Base-by-base conservation (phyloP, 2,797 vertebrate species). In the Gambusia yucatana region DNA sequence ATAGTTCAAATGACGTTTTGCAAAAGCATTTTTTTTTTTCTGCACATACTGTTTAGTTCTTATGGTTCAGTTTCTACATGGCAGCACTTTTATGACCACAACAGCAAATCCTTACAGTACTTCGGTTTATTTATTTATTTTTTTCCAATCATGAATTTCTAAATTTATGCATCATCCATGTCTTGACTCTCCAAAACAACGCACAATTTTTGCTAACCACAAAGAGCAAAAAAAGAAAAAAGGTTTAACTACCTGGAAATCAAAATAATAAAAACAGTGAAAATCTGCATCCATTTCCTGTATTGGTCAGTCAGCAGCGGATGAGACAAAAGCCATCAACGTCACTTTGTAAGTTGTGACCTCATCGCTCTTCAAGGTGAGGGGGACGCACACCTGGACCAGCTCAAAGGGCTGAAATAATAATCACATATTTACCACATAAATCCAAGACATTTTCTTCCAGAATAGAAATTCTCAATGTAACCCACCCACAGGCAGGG, bases 291-390 rank as follows among this genome's bases (percentile, higher is more conserved):
- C 85, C 79, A 82, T 80, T 71, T 65, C 4, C 33, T 30, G 77
- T 39, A 73, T 76, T 77, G 72, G 78, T 90, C 84, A 89, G 39
- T 88, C 82, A 48, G 78, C 74, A 22, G 80, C 20, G 28, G 48
- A 41, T 33, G 88, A 91, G 61, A 96, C 94, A 57, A 86, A 89
- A 41, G 96, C 96, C 85, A 96, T 91, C 57, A 98, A 84, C 81
- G 96, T 94, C 85, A 99, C 86, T 5, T 61, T 94, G 94, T 97
- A 98, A 48, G 92, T 89, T 17, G 93, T 95, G 0, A 90, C 96
- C 61, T 97, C 41, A 0, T 97, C 95, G 1, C 96, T 95, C 90
- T 87, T 96, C 65, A 99, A 73, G 25, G 94, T 96, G 78, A 99
- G 95, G 57, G 95, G 82, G 72, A 94, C 92, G 41, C 95, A 93